phyloP scores from a whole-genome alignment of 2,797 vertebrate genomes.

The Monodelphis domestica region DNA sequence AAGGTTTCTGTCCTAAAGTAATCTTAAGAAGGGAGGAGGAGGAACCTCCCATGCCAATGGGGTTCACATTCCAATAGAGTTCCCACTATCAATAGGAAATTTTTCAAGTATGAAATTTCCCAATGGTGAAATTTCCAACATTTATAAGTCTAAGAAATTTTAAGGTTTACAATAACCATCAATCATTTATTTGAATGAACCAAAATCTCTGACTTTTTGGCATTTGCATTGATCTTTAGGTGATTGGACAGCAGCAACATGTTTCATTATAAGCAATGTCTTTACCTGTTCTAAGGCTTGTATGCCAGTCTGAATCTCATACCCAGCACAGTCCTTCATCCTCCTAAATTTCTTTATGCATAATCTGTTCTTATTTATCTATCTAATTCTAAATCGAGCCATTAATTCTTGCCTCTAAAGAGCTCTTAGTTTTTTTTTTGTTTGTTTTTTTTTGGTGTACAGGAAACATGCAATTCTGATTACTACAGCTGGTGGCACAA shows the following conservation, averaged over 20 bases:
- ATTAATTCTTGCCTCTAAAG: neutral
- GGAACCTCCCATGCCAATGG: too few species aligned
- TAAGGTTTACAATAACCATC: too few species aligned
- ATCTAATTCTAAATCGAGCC: slow-evolving; percentile 25
- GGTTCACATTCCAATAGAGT: too few species aligned
- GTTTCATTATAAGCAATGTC: neutral
- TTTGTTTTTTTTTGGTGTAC: neutral
- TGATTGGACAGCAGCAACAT: neutral
- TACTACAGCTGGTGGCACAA: neutral
- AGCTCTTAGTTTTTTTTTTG: neutral
- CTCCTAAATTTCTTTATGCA: neutral
- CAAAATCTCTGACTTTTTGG: slow-evolving; percentile 2
- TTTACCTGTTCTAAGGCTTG: slow-evolving; percentile 2
- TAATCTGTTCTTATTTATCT: neutral
- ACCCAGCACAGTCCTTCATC: neutral
- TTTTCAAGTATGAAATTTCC: too few species aligned
- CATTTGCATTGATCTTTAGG: slow-evolving; percentile 9
- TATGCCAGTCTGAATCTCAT: slow-evolving; percentile 2
- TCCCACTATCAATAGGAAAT: too few species aligned
- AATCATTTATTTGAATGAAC: slow-evolving; percentile 20
- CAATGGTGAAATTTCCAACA: too few species aligned
- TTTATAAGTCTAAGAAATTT: too few species aligned
- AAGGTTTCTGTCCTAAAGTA: too few species aligned
- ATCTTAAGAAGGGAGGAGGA: too few species aligned
- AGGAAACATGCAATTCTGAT: slow-evolving; percentile 25